phyloP scores from a whole-genome alignment of 2,113 vertebrate genomes.

The Butorides virescens region DNA sequence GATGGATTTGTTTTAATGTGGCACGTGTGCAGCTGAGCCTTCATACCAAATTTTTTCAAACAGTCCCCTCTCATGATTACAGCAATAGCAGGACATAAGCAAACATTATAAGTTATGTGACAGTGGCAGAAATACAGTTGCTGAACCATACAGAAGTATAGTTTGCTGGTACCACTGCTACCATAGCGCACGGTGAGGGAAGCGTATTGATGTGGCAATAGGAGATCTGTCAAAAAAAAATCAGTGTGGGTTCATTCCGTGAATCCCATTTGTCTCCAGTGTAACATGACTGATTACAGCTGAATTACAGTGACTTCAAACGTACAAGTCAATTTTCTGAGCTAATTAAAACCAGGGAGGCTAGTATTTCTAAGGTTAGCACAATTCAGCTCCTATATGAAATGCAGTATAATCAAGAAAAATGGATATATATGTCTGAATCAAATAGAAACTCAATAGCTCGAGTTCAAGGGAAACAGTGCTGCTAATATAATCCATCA shows the following conservation, averaged over 20 bases:
- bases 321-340: not conserved
- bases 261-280: not conserved
- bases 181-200: not conserved
- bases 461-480: not conserved
- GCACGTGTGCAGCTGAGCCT: not conserved
- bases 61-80: not conserved
- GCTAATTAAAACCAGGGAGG: constrained; percentile 6
- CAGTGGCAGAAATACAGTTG: not conserved
- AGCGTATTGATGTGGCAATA: constrained; percentile 19
- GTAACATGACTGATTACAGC: constrained; percentile 2
- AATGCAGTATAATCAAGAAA: not conserved
- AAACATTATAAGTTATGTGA: not conserved
- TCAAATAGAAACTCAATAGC: not conserved
- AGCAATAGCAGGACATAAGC: not conserved
- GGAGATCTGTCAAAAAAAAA: constrained; percentile 46
- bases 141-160: not conserved
- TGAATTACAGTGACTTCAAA: constrained; percentile 30
- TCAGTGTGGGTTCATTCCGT: not conserved
- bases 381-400: not conserved
- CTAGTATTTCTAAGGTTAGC: not conserved
- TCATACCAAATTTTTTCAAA: not conserved
- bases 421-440: not conserved
- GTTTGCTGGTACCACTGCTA: not conserved
- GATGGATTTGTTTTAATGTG: not conserved
- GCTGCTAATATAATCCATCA: not conserved